Evolutionary conservation across 2,888 invertebrate genomes (phyloP), one percentile per base, ranked within the genome.

Genomic region (Drosophila mimetica): DNA sequence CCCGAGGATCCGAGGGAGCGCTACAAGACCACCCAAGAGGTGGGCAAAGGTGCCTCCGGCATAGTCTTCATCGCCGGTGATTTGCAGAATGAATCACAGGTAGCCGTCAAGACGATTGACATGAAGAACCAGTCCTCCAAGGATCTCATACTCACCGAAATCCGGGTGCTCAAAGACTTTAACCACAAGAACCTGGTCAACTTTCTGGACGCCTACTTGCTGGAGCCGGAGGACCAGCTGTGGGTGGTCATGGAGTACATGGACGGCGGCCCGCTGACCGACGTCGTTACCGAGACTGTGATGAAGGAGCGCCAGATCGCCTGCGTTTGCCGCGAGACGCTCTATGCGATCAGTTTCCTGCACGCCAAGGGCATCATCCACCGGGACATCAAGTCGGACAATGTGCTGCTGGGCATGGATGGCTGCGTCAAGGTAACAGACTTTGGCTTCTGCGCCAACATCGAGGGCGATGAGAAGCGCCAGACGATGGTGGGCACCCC

Each of bases 401-500:
- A 99, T 91, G 96, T 99, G 13, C 93, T 99, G 2, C 93, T 99
- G 2, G 98, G 97, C 16, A 97, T 98, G 96, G 95, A 97, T 85
- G 98, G 98, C 1, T 94, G 94, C 0, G 97, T 97, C 0, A 97
- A 97, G 93, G 96, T 97, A 0, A 97, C 97, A 0, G 99, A 99
- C 92, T 99, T 99, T 92, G 99, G 99, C 8, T 99, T 99, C 92
- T 99, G 98, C 92, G 99, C 99, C 3, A 99, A 99, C 90, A 96
- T 99, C 57, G 95, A 96, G 41, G 97, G 97, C 0, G 98, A 98
- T 80, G 97, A 98, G 88, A 98, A 99, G 90, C 93, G 98, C n/a
- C 97, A 97, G 90, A 98, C 98, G 0, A 97, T 98, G 97, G 98
- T 98, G 0, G 98, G 98, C n/a, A 98, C 98, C 0, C 98, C 98